Conservation (phyloP, 2,888 invertebrate genomes). For the Nomada fabriciana region DNA sequence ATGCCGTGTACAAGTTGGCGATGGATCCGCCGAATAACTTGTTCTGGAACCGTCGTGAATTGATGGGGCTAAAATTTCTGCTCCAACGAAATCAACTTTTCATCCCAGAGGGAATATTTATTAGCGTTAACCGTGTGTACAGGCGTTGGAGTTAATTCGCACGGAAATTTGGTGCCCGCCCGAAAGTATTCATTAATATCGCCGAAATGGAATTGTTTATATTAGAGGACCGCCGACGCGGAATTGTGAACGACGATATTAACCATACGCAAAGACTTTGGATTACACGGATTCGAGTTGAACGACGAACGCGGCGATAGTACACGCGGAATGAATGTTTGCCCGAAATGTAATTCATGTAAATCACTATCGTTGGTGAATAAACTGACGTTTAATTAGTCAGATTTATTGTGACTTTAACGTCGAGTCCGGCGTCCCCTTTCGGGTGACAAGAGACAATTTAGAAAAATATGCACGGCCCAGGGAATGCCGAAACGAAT, state of each 20-base stretch:
- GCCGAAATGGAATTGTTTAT: background rate
- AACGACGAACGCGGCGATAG: constrained; percentile 4
- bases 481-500: constrained; percentile 18
- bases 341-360: constrained; percentile 33
- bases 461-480: constrained; percentile 13
- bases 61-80: constrained; percentile 9
- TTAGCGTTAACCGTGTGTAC: background rate
- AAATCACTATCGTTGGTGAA: constrained; percentile 29
- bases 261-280: background rate
- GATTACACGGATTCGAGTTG: background rate
- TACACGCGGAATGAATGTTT: constrained; percentile 30
- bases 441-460: constrained; percentile 6
- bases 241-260: background rate
- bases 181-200: background rate
- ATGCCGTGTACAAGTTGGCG: constrained; percentile 7
- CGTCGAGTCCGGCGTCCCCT: background rate
- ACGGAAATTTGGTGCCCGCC: background rate
- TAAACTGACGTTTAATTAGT: constrained; percentile 20
- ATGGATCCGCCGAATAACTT: constrained; percentile 6
- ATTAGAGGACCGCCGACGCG: background rate
- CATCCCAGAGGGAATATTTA: background rate
- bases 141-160: background rate
- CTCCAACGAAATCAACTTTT: background rate
- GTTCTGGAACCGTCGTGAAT: background rate
- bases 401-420: constrained; percentile 29